Conservation (phyloP, 2,113 vertebrate species). For the Mesocricetus auratus region DNA sequence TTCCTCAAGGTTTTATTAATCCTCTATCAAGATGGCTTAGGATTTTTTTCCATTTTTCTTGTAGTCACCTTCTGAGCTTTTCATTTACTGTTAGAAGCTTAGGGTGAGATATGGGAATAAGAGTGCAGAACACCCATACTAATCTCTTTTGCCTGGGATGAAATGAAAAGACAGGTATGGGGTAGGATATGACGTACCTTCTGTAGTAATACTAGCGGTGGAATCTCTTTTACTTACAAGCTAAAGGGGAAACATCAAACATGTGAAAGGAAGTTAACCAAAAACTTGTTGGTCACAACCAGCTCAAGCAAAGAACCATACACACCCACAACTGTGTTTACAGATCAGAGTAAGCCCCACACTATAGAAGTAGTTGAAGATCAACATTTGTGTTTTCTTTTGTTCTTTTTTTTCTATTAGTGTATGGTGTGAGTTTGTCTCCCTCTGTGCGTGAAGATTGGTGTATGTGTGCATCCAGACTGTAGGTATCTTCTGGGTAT, state of each 20-base stretch:
- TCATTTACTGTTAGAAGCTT: not conserved
- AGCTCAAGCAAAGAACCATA: not conserved
- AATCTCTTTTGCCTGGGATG: not conserved
- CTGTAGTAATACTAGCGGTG: not conserved
- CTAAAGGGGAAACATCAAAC: not conserved
- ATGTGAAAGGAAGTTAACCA: not conserved
- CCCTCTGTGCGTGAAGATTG: not conserved
- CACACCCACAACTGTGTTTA: not conserved
- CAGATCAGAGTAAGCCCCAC: not conserved
- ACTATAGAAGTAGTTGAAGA: not conserved
- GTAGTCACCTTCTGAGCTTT: not conserved
- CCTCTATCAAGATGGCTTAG: not conserved
- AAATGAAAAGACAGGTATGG: not conserved
- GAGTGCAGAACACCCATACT: not conserved
- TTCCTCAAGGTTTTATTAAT: conserved; percentile 12
- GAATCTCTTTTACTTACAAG: not conserved
- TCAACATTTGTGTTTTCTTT: not conserved
- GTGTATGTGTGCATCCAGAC: not conserved
- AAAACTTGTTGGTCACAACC: not conserved
- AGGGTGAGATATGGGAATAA: not conserved
- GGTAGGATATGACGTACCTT: not conserved
- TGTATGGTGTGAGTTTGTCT: not conserved
- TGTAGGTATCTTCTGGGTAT: too few species aligned
- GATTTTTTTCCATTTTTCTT: not conserved
- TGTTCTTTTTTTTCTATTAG: not conserved